Conservation (phyloP, 2,797 vertebrate genomes). For the Aphelocoma californica region DNA sequence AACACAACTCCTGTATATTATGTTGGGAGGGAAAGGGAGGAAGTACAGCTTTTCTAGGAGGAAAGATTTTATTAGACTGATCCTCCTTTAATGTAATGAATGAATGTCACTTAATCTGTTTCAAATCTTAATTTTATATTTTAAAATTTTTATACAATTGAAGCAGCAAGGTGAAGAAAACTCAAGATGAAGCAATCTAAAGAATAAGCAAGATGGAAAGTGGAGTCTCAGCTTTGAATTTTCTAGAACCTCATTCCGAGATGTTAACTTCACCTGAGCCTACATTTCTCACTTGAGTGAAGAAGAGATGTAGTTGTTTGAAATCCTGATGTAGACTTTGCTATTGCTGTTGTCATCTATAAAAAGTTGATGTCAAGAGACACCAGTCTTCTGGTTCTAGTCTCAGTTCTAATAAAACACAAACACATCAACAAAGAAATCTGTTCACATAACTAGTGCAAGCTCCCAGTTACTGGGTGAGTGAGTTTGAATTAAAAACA, state of each 20-base stretch:
- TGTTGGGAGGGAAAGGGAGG: fast-evolving
- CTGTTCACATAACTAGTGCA: background rate
- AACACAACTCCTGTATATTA: background rate
- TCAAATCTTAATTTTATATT: background rate
- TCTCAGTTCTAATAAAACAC: background rate
- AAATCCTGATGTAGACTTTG: background rate
- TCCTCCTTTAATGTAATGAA: background rate
- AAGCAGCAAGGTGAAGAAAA: background rate
- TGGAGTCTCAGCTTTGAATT: background rate
- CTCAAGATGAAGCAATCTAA: background rate
- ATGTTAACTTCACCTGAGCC: background rate
- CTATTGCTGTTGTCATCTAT: background rate
- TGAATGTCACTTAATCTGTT: background rate
- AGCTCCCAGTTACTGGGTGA: background rate
- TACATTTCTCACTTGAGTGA: background rate
- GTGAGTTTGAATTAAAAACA: background rate
- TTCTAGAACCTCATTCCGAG: background rate
- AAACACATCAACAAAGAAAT: background rate
- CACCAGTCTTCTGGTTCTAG: background rate
- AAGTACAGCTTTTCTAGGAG: background rate
- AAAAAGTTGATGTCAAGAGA: background rate
- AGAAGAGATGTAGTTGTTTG: background rate
- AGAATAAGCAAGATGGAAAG: background rate
- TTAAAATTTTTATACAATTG: background rate
- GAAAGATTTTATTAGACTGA: background rate